Evolutionary conservation across 2,797 vertebrate species (phyloP).

Genomic region (Micropoecilia bifurca): DNA sequence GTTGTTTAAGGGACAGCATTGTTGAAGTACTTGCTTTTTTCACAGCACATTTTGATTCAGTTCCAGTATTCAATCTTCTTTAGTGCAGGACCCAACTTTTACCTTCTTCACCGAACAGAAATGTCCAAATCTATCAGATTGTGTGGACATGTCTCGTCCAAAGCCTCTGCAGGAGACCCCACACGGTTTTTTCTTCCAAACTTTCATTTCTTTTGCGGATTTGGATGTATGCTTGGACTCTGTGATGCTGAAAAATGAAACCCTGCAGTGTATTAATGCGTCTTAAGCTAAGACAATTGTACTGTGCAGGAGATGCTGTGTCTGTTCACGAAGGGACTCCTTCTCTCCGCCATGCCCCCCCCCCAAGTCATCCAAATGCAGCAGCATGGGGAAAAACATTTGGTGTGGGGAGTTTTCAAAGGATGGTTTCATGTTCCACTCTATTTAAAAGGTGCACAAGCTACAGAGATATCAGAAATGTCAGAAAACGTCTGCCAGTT

Average conservation of each 20-base stretch:
- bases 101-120: not conserved
- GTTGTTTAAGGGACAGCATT: not conserved
- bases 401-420: conserved; percentile 29
- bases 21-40: not conserved
- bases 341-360: conserved; percentile 8
- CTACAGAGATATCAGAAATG: conserved; percentile 48
- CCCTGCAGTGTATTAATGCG: not conserved
- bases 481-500: conserved; percentile 19
- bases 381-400: conserved; percentile 30
- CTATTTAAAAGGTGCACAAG: conserved; percentile 72
- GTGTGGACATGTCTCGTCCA: not conserved
- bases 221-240: not conserved
- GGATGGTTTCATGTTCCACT: conserved; percentile 42
- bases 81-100: not conserved
- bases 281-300: not conserved
- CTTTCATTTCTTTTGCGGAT: not conserved
- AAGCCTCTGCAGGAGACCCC: not conserved
- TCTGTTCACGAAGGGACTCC: not conserved
- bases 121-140: not conserved
- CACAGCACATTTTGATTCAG: not conserved
- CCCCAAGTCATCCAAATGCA: conserved; percentile 16
- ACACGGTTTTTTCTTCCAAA: not conserved
- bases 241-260: not conserved
- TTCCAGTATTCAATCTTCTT: not conserved
- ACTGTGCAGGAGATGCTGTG: conserved; percentile 41